Conservation (phyloP, 2,797 vertebrate species). For the Melanotaenia maccullochi region DNA sequence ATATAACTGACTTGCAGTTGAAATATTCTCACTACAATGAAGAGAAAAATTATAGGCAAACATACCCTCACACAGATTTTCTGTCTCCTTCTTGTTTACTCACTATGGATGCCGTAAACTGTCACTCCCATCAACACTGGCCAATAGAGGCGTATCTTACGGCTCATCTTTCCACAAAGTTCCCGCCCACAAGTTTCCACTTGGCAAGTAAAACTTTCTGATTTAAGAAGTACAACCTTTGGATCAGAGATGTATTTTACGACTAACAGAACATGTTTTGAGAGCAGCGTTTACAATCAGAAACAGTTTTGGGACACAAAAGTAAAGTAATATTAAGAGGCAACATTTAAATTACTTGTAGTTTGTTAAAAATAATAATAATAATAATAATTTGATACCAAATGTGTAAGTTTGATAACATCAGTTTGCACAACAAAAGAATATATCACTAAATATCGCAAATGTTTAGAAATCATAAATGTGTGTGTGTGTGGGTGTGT, state of each 20-base stretch:
- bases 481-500: background rate
- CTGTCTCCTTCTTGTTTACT: background rate
- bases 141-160: background rate
- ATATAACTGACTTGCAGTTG: no score
- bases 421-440: no score
- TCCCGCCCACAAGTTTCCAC: background rate
- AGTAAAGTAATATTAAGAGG: no score
- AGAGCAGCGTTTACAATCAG: background rate
- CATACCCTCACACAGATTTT: background rate
- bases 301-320: background rate
- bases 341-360: background rate
- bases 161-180: background rate
- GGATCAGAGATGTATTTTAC: no score
- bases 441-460: background rate
- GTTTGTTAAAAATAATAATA: no score
- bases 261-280: no score
- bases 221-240: no score
- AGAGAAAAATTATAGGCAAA: background rate
- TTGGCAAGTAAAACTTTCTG: background rate
- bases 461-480: background rate
- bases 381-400: no score
- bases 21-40: background rate
- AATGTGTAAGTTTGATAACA: no score
- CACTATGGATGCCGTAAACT: background rate
- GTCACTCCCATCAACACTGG: background rate